Conservation (phyloP, 2,797 vertebrate species). For the Notolabrus celidotus region DNA sequence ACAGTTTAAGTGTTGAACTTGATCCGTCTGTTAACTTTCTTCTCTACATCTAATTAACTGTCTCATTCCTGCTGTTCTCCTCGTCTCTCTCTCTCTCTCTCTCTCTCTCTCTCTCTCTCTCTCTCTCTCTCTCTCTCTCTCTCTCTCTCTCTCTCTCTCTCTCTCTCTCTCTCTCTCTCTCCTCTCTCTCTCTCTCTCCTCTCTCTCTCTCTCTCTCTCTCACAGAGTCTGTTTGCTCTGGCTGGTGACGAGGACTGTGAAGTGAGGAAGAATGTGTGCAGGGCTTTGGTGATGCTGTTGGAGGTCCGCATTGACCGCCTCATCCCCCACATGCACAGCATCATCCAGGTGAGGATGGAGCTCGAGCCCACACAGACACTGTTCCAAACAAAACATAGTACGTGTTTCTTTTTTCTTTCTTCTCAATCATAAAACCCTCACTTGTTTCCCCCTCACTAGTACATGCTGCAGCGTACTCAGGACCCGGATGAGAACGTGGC, state of each 20-base stretch:
- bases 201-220: background rate
- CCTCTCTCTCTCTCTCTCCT: background rate
- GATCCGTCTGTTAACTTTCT: no score
- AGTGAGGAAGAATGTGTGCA: slow-evolving; percentile 95
- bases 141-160: background rate
- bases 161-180: background rate
- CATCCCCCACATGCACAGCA: slow-evolving; percentile 97
- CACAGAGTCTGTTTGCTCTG: slow-evolving; percentile 92
- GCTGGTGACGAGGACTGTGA: slow-evolving; percentile 95
- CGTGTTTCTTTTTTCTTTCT: background rate
- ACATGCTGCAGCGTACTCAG: slow-evolving; percentile 96
- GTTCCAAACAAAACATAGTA: background rate
- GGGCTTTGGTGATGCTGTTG: slow-evolving; percentile 94
- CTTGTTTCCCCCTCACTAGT: slow-evolving; percentile 76
- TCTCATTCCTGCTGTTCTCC: background rate
- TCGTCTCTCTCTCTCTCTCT: background rate
- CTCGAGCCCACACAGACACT: background rate
- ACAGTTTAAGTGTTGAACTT: no score
- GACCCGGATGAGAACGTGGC: slow-evolving; percentile 96
- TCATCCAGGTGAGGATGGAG: slow-evolving; percentile 90
- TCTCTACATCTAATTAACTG: no score
- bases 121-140: background rate
- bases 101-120: slow-evolving; percentile 1
- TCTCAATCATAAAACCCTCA: background rate
- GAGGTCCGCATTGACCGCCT: slow-evolving; percentile 96